Base-by-base conservation (phyloP, 2,797 vertebrate species). In the Cossypha polioptera region DNA sequence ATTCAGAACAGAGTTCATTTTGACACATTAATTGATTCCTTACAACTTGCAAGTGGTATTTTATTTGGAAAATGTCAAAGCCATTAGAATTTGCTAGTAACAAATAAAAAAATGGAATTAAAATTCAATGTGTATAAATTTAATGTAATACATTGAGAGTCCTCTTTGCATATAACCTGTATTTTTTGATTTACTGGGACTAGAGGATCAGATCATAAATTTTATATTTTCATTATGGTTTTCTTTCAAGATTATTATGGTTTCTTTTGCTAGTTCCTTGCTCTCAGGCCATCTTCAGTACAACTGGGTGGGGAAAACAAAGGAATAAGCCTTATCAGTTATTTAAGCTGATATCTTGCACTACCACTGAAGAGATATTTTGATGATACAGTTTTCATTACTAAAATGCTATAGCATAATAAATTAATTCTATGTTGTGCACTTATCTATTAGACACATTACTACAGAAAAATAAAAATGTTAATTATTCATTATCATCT, bases 401-500 rank as follows among this genome's bases (percentile, higher is more conserved):
- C 97, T 98, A 98, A 98, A 98, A 98, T 94, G 95, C 95, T 97
- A 96, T 97, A 93, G 95, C 73, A 97, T 97, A 98, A 98, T 97
- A 98, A 98, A 98, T 98, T 98, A 98, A 98, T 98, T 98, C 97
- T 98, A 90, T 96, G 97, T 97, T 97, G 94, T 76, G 92, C 97
- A 98, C 94, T 98, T 98, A 98, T 98, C 98, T 98, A 94, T 97
- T 97, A 98, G 96, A 96, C 97, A 97, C 98, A 98, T 97, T 97
- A 97, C 96, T 98, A 97, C 97, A 97, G 97, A 97, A 98, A 95
- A 97, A 97, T 99, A 98, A 98, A 99, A 99, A 99, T 99, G 99
- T 99, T 99, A 99, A 99, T 99, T 99, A 98, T 99, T 98, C 98
- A 99, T 99, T 99, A 99, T 99, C 98, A 98, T 97, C 97, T 97